Evolutionary conservation across 2,797 vertebrate species (phyloP), one percentile per base, ranked within the genome.

Genomic region (Pseudomugil tenellus): DNA sequence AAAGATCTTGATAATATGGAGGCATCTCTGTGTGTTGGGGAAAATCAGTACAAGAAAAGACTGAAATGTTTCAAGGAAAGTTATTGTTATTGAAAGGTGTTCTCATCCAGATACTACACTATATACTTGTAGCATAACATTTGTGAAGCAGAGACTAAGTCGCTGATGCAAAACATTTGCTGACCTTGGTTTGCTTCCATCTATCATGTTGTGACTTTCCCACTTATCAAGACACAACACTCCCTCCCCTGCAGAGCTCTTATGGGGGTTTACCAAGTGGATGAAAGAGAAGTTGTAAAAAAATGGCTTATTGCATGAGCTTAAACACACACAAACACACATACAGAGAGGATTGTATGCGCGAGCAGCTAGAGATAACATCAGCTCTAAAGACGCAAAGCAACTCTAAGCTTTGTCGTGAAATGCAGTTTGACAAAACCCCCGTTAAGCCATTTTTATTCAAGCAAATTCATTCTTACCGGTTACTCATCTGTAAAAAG

Each of bases 271-370:
- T 35, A 19, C 17, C 56, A 35, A 49, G 21, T 59, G 37, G n/a
- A 35, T 41, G 19, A 39, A 23, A 37, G 46, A 59, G 46, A 58
- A 41, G 17, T 37, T 67, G 25, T 51, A 41, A 59, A 59, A 26
- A 51, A 21, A 19, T 16, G 26, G 9, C 19, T 11, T 5, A 16
- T 25, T 66, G 54, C 29, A 32, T 28, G 39, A 66, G 29, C 26
- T 52, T 52, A 52, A 52, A 52, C 11, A 16, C 35, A 26, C 16
- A 39, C 11, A 26, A 17, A 39, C 46, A 23, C 14, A 29, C n/a
- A 25, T 25, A 29, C 29, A 29, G 29, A 29, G 3, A 21, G 34
- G 34, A 52, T 52, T 10, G 21, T 59, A 26, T 29, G 35, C 9
- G 26, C 14, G 26, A 26, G 39, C 3, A 52, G 53, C 17, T 9